Percentiles rank a stretch among this genome's conserved stretches.
These are phyloP conservation scores for Ondatra zibethicus DNA, from an alignment of 2,113 vertebrate genomes.

Conservation along the genomic window DNA sequence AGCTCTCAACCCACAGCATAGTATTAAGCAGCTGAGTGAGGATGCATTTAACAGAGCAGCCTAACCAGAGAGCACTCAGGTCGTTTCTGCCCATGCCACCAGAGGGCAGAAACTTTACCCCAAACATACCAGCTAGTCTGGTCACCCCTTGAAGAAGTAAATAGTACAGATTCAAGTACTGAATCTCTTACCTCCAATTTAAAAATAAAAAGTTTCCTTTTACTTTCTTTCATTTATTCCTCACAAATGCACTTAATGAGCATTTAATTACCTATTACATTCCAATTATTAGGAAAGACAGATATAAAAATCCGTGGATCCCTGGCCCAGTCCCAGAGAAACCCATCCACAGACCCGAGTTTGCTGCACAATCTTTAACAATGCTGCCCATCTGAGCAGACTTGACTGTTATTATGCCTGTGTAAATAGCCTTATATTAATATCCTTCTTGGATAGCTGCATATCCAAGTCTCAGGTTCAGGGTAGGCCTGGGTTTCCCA, in stretches of 20 bases:
- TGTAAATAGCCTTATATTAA: not conserved
- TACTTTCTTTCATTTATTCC: not conserved
- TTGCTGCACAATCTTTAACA: not conserved
- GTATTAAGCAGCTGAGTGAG: not conserved
- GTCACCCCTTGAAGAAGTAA: not conserved
- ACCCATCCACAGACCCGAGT: not conserved
- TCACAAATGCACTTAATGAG: not conserved
- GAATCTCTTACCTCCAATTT: not conserved
- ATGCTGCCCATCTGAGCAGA: not conserved
- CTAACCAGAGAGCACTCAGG: not conserved
- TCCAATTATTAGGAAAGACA: not conserved
- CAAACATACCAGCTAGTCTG: not conserved
- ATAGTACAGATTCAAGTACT: constrained; percentile 4
- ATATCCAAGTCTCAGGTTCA: constrained; percentile 23
- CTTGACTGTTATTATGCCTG: not conserved
- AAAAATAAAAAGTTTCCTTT: not conserved
- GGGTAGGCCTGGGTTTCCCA: constrained; percentile 3
- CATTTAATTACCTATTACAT: not conserved
- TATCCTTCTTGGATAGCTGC: not conserved
- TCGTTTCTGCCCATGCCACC: not conserved
- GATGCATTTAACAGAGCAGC: not conserved
- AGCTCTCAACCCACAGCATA: not conserved
- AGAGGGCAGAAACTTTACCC: not conserved
- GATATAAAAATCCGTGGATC: not conserved
- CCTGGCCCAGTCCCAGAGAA: not conserved